Evolutionary conservation across 2,113 vertebrate species (phyloP).

Genomic region (Ictalurus furcatus): DNA sequence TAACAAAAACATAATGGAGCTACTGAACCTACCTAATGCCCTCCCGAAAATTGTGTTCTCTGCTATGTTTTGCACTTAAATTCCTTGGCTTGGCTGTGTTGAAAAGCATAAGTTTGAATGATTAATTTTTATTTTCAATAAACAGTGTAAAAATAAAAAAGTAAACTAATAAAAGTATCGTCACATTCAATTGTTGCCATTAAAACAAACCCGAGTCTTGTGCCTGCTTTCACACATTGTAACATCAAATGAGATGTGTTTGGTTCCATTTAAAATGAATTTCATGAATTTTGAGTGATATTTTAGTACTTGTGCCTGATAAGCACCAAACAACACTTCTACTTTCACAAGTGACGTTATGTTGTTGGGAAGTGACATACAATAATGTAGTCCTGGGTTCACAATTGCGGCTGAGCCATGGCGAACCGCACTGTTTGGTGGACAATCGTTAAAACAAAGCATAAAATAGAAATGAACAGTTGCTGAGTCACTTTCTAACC

Average conservation of each 20-base stretch:
- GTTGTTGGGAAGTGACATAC: neutral
- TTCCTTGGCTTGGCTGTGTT: neutral
- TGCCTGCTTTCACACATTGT: neutral
- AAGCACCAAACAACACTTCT: neutral
- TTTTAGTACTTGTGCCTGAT: neutral
- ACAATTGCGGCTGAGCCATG: neutral
- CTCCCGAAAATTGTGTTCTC: neutral
- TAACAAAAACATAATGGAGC: neutral
- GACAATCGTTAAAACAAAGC: neutral
- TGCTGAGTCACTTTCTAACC: neutral
- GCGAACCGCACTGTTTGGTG: neutral
- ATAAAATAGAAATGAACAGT: neutral
- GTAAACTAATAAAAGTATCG: neutral
- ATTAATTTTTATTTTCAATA: neutral
- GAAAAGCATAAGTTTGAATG: neutral
- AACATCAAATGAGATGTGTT: neutral
- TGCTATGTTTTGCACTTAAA: neutral
- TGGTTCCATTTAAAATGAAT: neutral
- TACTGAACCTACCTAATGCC: neutral
- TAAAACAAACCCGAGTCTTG: too few relatives aligned
- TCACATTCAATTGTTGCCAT: neutral
- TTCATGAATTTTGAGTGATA: neutral
- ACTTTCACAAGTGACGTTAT: neutral
- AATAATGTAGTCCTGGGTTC: neutral
- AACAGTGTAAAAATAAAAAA: neutral